Base-by-base conservation (phyloP, 2,888 invertebrate species). In the Sialis lutaria region DNA sequence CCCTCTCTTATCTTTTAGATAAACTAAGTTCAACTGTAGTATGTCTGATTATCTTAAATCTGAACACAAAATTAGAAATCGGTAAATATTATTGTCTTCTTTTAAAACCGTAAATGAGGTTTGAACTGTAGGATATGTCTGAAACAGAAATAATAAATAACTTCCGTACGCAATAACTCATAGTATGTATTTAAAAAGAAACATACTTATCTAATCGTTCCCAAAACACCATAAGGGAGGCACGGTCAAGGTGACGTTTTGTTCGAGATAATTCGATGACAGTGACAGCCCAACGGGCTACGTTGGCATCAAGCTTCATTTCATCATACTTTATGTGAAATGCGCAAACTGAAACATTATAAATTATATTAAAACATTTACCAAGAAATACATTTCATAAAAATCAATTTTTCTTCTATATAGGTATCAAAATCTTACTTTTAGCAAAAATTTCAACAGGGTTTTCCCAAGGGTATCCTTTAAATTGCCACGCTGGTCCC, bases 401-500 rank as follows among this genome's bases (percentile, higher is more conserved):
- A 45, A 13, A 33, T 34, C 39, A 34, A 42, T 13, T 47, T 30
- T 2, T 12, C n/a, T 42, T 39, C 5, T 37, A 34, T n/a, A 42
- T 37, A 40, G 13, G 33, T n/a, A 22, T 9, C 35, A 40, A 34
- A 32, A 33, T 64, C 74, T 69, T 69, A 95, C 93, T 88, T 73
- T 91, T 91, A 48, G 93, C 80, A 65, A 98, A 98, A 54, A 98
- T 97, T 60, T 97, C 96, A 0, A 92, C 91, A 0, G 98, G 98
- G 67, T 95, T 96, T 59, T 90, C 89, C 86, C 93, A 97, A 0
- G 97, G 97, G 91, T 97, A 98, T 31, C 95, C 95, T 67, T 98
- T 98, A 67, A 98, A 98, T 69, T 98, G 98, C 98, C 98, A 98
- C 0, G 95, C 91, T 1, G 96, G 97, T 0, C 98, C 98, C 75